Evolutionary conservation across 1,140 invertebrate genomes (phyloP), one percentile per base, ranked within the genome.

Genomic region (Trigoniulus corallinus): DNA sequence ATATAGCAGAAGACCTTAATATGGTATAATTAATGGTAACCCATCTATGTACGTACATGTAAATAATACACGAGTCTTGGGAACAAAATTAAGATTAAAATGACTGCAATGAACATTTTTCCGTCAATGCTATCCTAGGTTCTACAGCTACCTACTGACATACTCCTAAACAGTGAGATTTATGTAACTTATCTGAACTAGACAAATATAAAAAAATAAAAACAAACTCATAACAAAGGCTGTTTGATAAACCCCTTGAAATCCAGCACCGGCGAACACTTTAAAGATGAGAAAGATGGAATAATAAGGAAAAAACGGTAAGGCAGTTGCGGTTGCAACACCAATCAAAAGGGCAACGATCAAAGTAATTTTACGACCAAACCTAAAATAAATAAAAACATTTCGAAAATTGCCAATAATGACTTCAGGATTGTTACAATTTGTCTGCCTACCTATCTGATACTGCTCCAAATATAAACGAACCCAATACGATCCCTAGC

Each of bases 401-500:
- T n/a, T n/a, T n/a, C n/a, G n/a, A 46, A n/a, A 45, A 45, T 27
- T 53, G 21, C 51, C n/a, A 54, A 29, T 22, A 39, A 18, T 21
- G n/a, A 18, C 29, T 21, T 52, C 15, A 13, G 29, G 20, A 25
- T 1, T 39, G 21, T 21, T 44, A 44, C 21, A 55, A 29, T 12
- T n/a, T 23, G 23, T 23, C n/a, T 42, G 12, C 53, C 47, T 56
- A 62, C 61, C 51, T 56, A 53, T 66, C 64, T 15, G 64, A 58
- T 21, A 66, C 37, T 23, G 53, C 48, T 3, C 64, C 64, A 54
- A 63, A 60, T 12, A 56, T 44, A 42, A 62, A 54, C 27, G 64
- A 58, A 20, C 64, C 64, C 37, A 66, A 39, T 12, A 66, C 41
- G 51, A 64, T 58, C 12, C 65, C 65, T 42, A 59, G 25, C 62